Base-by-base conservation (phyloP, 2,888 invertebrate genomes). In the Sphecodes monilicornis region DNA sequence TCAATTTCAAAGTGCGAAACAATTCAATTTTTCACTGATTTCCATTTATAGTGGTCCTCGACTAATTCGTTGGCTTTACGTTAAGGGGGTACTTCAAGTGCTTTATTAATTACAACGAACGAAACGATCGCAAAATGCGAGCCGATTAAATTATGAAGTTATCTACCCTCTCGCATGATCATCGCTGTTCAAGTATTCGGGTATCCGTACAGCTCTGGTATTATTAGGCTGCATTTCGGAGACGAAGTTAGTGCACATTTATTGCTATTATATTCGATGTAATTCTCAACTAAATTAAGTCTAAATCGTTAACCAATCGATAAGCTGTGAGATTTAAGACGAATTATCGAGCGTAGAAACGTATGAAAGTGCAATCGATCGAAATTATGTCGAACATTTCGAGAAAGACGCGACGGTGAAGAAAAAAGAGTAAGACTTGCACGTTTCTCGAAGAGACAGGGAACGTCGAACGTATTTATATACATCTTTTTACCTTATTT, bases 351-450 rank as follows among this genome's bases (percentile, higher is more conserved):
- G 36, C 18, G 64, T 43, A 64, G 29, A 80, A 54, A 41, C 32
- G 29, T 54, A 80, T 50, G 46, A 43, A n/a, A 57, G 79, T 77
- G 83, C 70, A 57, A 81, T 84, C 41, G 46, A 76, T 76, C 57
- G 76, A 66, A 66, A 73, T 75, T 69, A 69, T 43, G 70, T 64
- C 32, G 36, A 60, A 29, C 43, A 74, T 77, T 84, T 50, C 73
- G 50, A 22, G 50, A n/a, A 26, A 1, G 32, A 22, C 50, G 22
- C 3, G 16, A 39, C 5, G 29, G 22, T 8, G 22, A 10, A 10
- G 5, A n/a, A 22, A 46, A 64, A 50, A 71, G 18, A 66, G 10
- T 50, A 22, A 50, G 22, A 50, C 41, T 8, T 26, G 43, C 66
- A 16, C 39, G 54, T 82, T 70, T 64, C 73, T 39, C 8, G 22